phyloP scores from a whole-genome alignment of 30 jellyfish, hydroid and myxozoan species.

The Hydractinia echinata region DNA sequence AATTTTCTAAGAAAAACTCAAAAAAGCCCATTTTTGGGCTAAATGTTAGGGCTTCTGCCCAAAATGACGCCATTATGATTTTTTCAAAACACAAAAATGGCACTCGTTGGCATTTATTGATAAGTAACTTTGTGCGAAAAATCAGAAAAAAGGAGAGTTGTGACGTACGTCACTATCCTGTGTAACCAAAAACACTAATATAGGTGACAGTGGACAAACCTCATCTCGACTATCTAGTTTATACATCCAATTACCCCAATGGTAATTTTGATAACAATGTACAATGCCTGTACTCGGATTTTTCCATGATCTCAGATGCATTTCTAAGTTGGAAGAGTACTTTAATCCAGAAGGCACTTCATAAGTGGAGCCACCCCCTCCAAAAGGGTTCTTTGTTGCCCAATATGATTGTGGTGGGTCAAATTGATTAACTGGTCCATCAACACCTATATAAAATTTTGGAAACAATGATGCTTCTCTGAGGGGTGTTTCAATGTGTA shows the following conservation, averaged over 20 bases:
- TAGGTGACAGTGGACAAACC: conserved; percentile 24
- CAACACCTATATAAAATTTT: conserved; percentile 66
- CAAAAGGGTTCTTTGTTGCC: conserved; percentile 85
- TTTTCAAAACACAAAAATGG: too few relatives aligned
- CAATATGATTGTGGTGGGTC: conserved; percentile 96
- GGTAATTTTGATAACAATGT: conserved; percentile 86
- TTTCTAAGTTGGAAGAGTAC: conserved; percentile 62
- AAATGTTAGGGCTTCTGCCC: too few relatives aligned
- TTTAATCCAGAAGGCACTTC: conserved; percentile 85
- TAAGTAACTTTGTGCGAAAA: too few relatives aligned
- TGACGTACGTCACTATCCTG: too few relatives aligned
- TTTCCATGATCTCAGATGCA: conserved; percentile 74
- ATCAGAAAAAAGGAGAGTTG: too few relatives aligned
- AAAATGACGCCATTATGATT: too few relatives aligned
- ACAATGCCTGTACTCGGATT: conserved; percentile 90
- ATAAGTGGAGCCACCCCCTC: conserved; percentile 95
- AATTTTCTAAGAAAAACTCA: too few relatives aligned
- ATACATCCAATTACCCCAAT: conserved; percentile 98
- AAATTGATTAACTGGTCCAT: conserved; percentile 85
- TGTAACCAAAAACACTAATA: too few relatives aligned
- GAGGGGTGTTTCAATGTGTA: conserved; percentile 61
- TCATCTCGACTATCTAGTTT: conserved; percentile 68
- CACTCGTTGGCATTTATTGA: too few relatives aligned
- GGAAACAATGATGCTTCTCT: conserved; percentile 68
- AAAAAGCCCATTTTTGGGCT: too few relatives aligned